A percentile compares a stretch with the other conserved stretches of the same genome.
These are phyloP conservation scores for Myiagra hebetior DNA, from an alignment of 2,113 vertebrate genomes.

Conservation along the genomic window DNA sequence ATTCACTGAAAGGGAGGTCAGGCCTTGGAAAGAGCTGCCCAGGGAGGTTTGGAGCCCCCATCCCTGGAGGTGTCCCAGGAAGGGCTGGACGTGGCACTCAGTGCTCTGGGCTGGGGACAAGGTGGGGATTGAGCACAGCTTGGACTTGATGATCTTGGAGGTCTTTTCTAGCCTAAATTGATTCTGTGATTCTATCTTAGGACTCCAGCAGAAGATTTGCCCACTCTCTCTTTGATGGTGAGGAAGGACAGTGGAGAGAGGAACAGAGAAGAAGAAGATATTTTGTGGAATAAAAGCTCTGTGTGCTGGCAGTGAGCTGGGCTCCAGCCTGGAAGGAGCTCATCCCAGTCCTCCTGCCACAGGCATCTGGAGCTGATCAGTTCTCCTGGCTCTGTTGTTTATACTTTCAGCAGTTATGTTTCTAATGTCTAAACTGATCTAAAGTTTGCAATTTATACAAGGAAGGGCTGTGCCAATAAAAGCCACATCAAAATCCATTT, in stretches of 20 bases:
- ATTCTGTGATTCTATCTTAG: not conserved
- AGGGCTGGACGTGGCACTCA: fast-evolving
- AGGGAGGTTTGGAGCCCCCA: not conserved
- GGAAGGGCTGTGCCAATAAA: not conserved
- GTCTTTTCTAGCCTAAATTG: not conserved
- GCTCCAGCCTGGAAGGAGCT: not conserved
- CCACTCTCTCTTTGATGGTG: not conserved
- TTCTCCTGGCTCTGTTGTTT: not conserved
- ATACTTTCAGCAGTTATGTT: not conserved
- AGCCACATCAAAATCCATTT: not conserved
- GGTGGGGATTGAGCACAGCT: fast-evolving
- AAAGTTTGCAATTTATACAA: not conserved
- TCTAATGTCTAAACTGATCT: not conserved
- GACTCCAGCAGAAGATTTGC: not conserved
- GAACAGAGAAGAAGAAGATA: not conserved
- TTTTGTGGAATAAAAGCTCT: not conserved
- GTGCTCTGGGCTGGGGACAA: not conserved
- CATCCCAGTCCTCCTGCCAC: not conserved
- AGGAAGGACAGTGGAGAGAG: not conserved
- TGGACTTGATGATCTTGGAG: not conserved
- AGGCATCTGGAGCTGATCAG: not conserved
- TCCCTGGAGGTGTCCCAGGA: not conserved
- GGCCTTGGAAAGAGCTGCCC: fast-evolving
- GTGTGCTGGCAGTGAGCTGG: not conserved
- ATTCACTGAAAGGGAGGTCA: not conserved